Evolutionary conservation across 2,797 vertebrate genomes (phyloP), one percentile per base, ranked within the genome.

Genomic region (Cossypha heuglini): DNA sequence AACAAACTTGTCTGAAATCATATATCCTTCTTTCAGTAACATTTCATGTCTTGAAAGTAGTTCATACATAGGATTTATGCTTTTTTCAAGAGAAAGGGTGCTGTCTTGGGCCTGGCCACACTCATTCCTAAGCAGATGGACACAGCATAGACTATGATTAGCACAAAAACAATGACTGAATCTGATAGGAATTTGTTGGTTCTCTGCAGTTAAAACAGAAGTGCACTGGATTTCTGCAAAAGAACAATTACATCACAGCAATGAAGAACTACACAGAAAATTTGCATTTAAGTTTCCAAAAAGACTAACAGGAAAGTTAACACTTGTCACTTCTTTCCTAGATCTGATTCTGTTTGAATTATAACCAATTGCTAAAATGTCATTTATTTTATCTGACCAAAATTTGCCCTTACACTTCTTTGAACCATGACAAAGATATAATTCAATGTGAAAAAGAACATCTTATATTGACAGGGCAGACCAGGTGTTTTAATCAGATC

Each of bases 181-280:
- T 83, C 77, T 88, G 80, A 38, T 62, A 88, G 80, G 91, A 94
- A 84, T 61, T 78, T 77, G 25, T 54, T 93, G 45, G 35, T 82
- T 86, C 88, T 84, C 88, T 86, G 61, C 86, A 95, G 77, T 90
- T 74, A 57, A 22, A 58, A 79, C 33, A 84, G 58, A 68, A 74
- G 79, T 80, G 38, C 1, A 2, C 19, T 86, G 57, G 55, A 45
- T 37, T 76, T 63, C 48, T 86, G 71, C 82, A 95, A 84, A 90
- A 67, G 40, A 90, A 46, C 25, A 80, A 62, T 77, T 94, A 78
- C 42, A 66, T 24, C 29, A 71, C 37, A 55, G 62, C 16, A 63
- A 57, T 1, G 1, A 68, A 84, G 68, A 83, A 20, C 21, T 22
- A 55, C 10, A 58, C 2, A 61, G 29, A 55, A 57, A 20, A 20